These are phyloP conservation scores for Schizopygopsis malacanthus DNA, from an alignment of 2,797 vertebrate species.

Conservation along the genomic window DNA sequence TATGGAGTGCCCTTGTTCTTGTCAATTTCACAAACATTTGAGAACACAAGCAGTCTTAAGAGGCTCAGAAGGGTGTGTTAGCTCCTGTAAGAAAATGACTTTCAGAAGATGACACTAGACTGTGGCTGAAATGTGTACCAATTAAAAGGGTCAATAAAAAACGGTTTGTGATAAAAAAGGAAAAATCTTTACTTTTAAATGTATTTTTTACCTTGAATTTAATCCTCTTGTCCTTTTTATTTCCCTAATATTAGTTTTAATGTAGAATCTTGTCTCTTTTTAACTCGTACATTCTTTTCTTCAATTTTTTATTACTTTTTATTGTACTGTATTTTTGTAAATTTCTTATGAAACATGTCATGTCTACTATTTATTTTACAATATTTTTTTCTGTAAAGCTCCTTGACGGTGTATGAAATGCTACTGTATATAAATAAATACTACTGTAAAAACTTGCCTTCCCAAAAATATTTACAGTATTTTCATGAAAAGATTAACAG, in stretches of 20 bases:
- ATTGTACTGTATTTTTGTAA: not conserved
- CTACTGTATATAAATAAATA: not conserved
- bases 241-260: too few relatives aligned
- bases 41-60: conserved; percentile 7
- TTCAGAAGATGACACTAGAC: not conserved
- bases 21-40: conserved; percentile 32
- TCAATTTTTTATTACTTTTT: not conserved
- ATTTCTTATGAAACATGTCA: not conserved
- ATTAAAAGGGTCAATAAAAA: not conserved
- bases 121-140: not conserved
- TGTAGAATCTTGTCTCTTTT: not conserved
- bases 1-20: not conserved
- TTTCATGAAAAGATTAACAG: not conserved
- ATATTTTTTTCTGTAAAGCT: not conserved
- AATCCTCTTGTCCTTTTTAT: not conserved
- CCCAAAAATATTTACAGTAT: too few relatives aligned
- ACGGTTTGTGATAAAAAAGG: not conserved
- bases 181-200: conserved; percentile 4
- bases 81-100: not conserved
- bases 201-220: not conserved
- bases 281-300: not conserved
- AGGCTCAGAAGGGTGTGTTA: conserved; percentile 3
- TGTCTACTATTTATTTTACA: not conserved
- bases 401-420: not conserved
- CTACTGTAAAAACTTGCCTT: not conserved